Evolutionary conservation across 2,113 vertebrate species (phyloP), one percentile per base, ranked within the genome.

Genomic region (Channa argus): DNA sequence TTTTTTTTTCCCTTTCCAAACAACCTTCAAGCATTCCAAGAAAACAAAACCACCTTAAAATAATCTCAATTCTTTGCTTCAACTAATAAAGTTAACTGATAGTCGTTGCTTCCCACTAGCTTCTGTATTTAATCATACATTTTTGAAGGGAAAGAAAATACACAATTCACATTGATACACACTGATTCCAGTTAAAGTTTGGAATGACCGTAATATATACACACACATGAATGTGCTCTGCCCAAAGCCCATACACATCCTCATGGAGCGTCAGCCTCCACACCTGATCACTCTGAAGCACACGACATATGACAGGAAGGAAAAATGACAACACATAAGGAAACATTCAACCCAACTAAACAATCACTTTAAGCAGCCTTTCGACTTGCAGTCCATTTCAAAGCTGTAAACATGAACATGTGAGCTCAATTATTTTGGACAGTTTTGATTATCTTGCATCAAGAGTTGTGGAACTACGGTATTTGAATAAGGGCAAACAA

Each of bases 1-100:
- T 24, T 13, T 36, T 12, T 6, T 59, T 51, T 50, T 58, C 56
- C 62, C 71, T 50, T 55, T 80, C 74, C 62, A 80, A 71, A 67
- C 64, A 72, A 60, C 62, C 44, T 74, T 65, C 76, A 72, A 69
- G 73, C 80, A 53, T 61, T 65, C 47, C 2, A 69, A 80, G 73
- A 63, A 70, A 51, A 24, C 1, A 24, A 60, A 61, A 12, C 53
- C 63, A 64, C 70, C 12, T 12, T 43, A 37, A 49, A 71, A 71
- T 24, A 7, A 45, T 41, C 38, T 58, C 11, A 64, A 44, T 10
- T 41, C 49, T 45, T 24, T 24, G 24, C 24, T 24, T 24, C 24
- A 24, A 24, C 24, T 0, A 58, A 74, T 50, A 34, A 45, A 34
- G 34, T 71, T 14, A 77, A 66, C 64, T 67, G 67, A 81, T 64